Evolutionary conservation across 2,888 invertebrate genomes (phyloP), one percentile per base, ranked within the genome.

Genomic region (Tigriopus californicus): DNA sequence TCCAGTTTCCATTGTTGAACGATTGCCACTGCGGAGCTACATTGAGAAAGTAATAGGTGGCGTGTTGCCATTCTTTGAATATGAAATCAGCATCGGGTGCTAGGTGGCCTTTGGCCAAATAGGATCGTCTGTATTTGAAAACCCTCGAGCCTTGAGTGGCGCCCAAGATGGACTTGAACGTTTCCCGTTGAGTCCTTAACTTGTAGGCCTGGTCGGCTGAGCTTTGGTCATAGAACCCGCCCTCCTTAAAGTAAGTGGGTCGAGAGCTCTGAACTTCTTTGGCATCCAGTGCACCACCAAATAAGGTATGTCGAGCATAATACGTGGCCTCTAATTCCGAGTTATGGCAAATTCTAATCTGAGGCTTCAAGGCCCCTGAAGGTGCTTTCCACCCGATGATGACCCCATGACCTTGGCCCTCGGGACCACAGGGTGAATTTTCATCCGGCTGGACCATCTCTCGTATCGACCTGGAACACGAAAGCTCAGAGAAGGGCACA

Each of bases 1-100:
- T 66, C 67, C 67, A 67, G 52, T 67, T 67, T 41, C 67, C 67
- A 61, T 65, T 66, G 46, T 67, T 67, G 42, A 66, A 63, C 8
- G 62, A 41, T 53, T 67, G 66, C 66, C 66, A 67, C 52, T 66
- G 65, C 4, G 66, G 66, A 12, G 63, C 61, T 3, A 64, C 65
- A 58, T 67, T 67, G 40, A 63, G 60, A 53, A 62, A 67, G 60
- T 66, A 65, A 55, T 66, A 67, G 1, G 67, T 67, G 12, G 66
- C 66, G 60, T 66, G 66, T 60, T 66, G 65, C 51, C 65, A 65
- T 33, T 63, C 62, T 25, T 61, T 61, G 46, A 64, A 62, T n/a
- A 66, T 62, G 55, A 66, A 66, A 59, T 67, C 67, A 1, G 64
- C 65, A 52, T 67, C 65, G 8, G 67, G 66, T 8, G 66, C 62